Base-by-base conservation (phyloP, 2,113 vertebrate genomes). In the Thunnus thynnus region DNA sequence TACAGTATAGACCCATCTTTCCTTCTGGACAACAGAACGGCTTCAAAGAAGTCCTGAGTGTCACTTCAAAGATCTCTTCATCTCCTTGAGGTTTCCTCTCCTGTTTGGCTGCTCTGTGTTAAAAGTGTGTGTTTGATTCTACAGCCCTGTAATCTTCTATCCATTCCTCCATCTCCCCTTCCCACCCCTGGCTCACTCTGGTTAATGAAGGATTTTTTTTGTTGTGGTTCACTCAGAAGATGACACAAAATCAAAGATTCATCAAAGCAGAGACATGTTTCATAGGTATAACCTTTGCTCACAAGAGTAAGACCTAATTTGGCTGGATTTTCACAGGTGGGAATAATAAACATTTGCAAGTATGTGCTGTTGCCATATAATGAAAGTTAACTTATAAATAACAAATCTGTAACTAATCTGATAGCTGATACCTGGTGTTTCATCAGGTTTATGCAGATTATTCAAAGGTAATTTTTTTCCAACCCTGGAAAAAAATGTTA, bases 11-110 rank as follows among this genome's bases (percentile, higher is more conserved):
- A 76, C 71, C 58, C 64, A 76, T 82, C 73, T 80, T 70, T 80
- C 12, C 74, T 85, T 70, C 57, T 88, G 82, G 90, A 92, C 81
- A 89, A 85, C 72, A 78, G 73, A 80, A 62, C 62, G 41, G 83
- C 86, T 89, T 95, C 86, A 93, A 92, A 93, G 87, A 72, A 72
- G 62, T 74, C 57, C 41, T 58, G 64, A 88, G 66, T 84, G 88
- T 88, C 76, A 88, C 88, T 92, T 94, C 91, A 94, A 92, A 92
- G 78, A 80, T 84, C 60, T 75, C 63, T 87, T 86, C 84, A 88
- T 91, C 79, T 90, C 75, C 79, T 85, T 82, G 55, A 85, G 76
- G 86, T 88, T 81, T 80, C 83, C 79, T 77, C 73, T 73, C 72
- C 68, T 54, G 56, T 76, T 76, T 84, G 32, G 30, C 72, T 88